Evolutionary conservation across 37 sponge, comb jelly and placozoan genomes (phyloP).

Genomic region (Halisarca cf. caerulea): DNA sequence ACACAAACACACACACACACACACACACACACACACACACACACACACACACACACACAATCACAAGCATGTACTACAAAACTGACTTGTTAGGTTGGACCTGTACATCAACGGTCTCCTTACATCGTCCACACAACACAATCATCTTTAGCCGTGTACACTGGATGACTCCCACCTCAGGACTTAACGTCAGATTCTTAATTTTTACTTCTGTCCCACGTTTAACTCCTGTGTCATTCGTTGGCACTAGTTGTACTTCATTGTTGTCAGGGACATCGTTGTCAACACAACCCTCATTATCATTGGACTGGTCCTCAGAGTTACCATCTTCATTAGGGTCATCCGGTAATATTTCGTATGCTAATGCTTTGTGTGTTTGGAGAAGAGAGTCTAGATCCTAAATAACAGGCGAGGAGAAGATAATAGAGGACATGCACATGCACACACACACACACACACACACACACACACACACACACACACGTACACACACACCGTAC

Average conservation of each 20-base stretch:
- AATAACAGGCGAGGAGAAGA: not conserved
- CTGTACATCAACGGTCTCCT: not conserved
- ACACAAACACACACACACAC: conserved; percentile 41
- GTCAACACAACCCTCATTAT: not conserved
- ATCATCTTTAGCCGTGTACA: not conserved
- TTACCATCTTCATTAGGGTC: too few relatives aligned
- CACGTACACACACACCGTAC: too few relatives aligned
- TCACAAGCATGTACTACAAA: not conserved
- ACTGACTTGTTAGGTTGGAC: not conserved
- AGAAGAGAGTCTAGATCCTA: not conserved
- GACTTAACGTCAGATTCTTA: not conserved
- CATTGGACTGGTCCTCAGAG: not conserved
- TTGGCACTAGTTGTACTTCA: not conserved
- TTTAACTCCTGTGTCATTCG: not conserved
- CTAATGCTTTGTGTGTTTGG: not conserved
- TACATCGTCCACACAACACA: not conserved
- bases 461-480: too few relatives aligned
- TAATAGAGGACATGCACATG: not conserved
- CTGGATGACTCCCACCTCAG: conserved; percentile 20
- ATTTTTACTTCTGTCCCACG: not conserved
- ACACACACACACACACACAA: not conserved
- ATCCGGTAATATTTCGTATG: too few relatives aligned
- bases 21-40: conserved; percentile 12
- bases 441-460: too few relatives aligned
- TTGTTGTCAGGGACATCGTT: not conserved